phyloP scores from a whole-genome alignment of 64 coral and sea anemone genomes.

The Astreopora myriophthalma region DNA sequence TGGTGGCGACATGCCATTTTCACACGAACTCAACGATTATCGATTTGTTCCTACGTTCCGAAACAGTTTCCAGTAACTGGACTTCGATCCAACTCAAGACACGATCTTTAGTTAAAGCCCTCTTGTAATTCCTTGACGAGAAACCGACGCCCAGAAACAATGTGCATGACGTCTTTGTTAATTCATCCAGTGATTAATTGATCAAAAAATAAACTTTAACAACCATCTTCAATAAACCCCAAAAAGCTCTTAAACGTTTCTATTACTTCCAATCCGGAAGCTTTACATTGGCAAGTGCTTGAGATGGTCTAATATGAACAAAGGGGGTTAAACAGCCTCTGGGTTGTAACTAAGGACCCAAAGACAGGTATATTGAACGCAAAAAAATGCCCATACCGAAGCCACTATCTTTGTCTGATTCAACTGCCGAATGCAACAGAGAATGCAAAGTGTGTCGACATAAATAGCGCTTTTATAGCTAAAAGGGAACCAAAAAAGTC shows the following conservation, averaged over 20 bases:
- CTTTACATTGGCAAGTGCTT: neutral
- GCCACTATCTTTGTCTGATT: neutral
- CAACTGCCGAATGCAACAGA: too few species aligned
- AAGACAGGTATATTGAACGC: too few species aligned
- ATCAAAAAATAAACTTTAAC: neutral
- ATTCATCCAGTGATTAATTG: neutral
- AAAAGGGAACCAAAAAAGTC: neutral
- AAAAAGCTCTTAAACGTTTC: neutral
- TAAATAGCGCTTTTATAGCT: too few species aligned
- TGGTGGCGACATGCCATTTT: conserved; percentile 21
- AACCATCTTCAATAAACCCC: neutral
- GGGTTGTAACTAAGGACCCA: too few species aligned
- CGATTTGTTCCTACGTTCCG: neutral
- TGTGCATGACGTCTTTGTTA: neutral
- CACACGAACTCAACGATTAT: neutral
- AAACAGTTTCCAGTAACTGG: neutral
- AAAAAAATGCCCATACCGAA: neutral
- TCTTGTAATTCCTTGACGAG: neutral
- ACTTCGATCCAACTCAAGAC: neutral
- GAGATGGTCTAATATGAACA: neutral
- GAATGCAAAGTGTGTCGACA: too few species aligned
- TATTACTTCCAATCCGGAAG: conserved; percentile 1
- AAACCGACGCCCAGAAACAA: neutral
- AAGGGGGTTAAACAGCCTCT: neutral
- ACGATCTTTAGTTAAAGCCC: neutral